Evolutionary conservation across 2,888 invertebrate species (phyloP).

Genomic region (Conistra vaccinii): DNA sequence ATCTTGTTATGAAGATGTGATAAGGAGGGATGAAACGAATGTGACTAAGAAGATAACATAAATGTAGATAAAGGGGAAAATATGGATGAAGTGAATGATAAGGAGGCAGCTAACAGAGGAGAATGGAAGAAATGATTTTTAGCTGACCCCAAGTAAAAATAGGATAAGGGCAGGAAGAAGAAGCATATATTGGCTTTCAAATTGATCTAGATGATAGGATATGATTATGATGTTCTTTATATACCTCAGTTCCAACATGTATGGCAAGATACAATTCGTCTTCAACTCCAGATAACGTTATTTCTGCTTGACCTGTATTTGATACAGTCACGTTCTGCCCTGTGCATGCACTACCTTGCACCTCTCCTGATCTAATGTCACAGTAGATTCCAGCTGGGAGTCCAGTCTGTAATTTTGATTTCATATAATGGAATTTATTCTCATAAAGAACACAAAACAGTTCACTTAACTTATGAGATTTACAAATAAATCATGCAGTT

Average conservation of each 20-base stretch:
- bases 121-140: not conserved
- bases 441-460: too few species aligned
- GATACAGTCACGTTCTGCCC: constrained; percentile 91
- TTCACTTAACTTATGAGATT: too few species aligned
- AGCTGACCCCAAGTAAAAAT: not conserved
- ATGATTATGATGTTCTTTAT: not conserved
- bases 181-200: not conserved
- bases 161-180: not conserved
- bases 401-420: constrained; percentile 84
- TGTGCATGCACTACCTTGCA: constrained; percentile 89
- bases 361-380: constrained; percentile 93
- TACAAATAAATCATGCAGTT: too few species aligned
- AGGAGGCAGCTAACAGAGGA: not conserved
- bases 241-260: constrained; percentile 86
- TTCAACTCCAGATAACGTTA: constrained; percentile 86
- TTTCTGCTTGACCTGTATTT: constrained; percentile 86
- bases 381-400: constrained; percentile 94
- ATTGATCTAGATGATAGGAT: not conserved
- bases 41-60: not conserved
- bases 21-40: too few species aligned
- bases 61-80: not conserved
- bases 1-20: too few species aligned
- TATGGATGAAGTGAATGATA: not conserved
- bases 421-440: not conserved
- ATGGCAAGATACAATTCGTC: constrained; percentile 92